Percentiles rank a stretch among this genome's conserved stretches.
phyloP scores from a whole-genome alignment of 2,888 invertebrate species.

The Agonum fuliginosum region DNA sequence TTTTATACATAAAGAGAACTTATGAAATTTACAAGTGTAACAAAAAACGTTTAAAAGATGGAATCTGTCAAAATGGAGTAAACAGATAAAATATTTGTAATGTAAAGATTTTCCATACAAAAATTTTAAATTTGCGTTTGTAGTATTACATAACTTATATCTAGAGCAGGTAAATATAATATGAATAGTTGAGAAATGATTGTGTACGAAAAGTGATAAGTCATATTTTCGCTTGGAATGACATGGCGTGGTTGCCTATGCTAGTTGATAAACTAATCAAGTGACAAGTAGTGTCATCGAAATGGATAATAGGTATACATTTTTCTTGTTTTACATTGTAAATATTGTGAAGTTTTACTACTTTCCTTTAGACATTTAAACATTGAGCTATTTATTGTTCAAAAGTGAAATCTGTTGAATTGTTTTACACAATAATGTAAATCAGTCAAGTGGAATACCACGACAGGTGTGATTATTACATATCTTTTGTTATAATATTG shows the following conservation, averaged over 20 bases:
- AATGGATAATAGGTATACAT: slow-evolving; percentile 48
- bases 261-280: slow-evolving; percentile 56
- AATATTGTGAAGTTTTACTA: slow-evolving; percentile 12
- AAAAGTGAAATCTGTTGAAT: slow-evolving; percentile 57
- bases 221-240: slow-evolving; percentile 1
- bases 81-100: slow-evolving; percentile 52
- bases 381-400: background rate
- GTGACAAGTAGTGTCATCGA: slow-evolving; percentile 58
- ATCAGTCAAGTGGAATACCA: slow-evolving; percentile 57
- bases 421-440: slow-evolving; percentile 55
- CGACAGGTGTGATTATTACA: slow-evolving; percentile 50
- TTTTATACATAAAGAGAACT: background rate
- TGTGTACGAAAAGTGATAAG: background rate
- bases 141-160: background rate
- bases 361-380: slow-evolving; percentile 13
- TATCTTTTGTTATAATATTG: slow-evolving; percentile 45
- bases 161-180: slow-evolving; percentile 16
- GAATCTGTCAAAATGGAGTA: slow-evolving; percentile 60
- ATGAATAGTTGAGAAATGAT: background rate
- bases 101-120: background rate
- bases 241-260: slow-evolving; percentile 54
- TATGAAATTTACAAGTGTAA: background rate
- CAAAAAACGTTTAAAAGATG: slow-evolving; percentile 18
- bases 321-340: slow-evolving; percentile 23
- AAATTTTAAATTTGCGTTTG: slow-evolving; percentile 17